A percentile compares a stretch with the other conserved stretches of the same genome.
Conservation (phyloP, 2,797 vertebrate genomes). For the Aldrovandia affinis region DNA sequence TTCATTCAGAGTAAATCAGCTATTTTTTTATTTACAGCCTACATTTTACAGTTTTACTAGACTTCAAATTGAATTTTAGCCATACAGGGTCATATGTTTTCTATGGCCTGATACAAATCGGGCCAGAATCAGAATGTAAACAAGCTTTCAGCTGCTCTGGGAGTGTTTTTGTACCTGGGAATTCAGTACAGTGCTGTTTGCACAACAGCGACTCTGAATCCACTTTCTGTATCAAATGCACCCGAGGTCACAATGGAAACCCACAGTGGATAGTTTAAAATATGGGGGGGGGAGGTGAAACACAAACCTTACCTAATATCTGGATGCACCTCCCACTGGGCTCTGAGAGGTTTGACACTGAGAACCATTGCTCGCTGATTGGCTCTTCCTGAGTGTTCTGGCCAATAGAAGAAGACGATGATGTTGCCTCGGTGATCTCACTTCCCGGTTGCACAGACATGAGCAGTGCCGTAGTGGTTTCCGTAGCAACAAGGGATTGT, state of each 20-base stretch:
- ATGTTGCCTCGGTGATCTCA: constrained; percentile 28
- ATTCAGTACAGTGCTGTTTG: not conserved
- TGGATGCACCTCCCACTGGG: constrained; percentile 52
- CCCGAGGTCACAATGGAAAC: not conserved
- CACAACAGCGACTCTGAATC: not conserved
- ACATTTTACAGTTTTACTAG: not conserved
- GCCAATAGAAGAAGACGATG: constrained; percentile 48
- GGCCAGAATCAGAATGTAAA: not conserved
- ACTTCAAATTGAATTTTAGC: not conserved
- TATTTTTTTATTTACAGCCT: not conserved
- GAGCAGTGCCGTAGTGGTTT: constrained; percentile 66
- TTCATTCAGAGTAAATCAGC: not conserved
- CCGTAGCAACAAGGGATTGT: constrained; percentile 61
- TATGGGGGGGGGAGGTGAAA: not conserved
- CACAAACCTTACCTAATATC: constrained; percentile 66
- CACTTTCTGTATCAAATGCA: not conserved
- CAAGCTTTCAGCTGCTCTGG: not conserved
- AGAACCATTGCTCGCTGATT: constrained; percentile 69
- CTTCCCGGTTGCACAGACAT: constrained; percentile 57
- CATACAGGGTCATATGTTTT: not conserved
- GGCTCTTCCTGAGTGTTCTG: constrained; percentile 78
- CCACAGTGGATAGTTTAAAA: not conserved
- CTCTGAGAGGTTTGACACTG: constrained; percentile 67
- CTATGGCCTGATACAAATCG: not conserved
- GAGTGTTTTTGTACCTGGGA: not conserved